Conservation (phyloP, 2,113 vertebrate genomes). For the Uropsilus gracilis region DNA sequence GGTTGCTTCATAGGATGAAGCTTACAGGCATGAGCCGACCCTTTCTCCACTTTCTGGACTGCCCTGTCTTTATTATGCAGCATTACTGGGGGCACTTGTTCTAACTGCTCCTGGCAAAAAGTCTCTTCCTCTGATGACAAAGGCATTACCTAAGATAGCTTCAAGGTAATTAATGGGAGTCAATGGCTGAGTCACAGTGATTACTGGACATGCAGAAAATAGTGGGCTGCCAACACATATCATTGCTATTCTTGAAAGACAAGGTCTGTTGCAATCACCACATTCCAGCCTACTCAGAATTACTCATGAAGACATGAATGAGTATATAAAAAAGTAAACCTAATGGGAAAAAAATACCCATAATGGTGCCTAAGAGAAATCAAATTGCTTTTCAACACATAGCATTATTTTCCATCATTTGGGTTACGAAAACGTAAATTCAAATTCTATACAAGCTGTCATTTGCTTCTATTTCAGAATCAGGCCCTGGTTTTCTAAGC, state of each 20-base stretch:
- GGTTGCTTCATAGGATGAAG: no score
- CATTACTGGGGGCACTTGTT: background rate
- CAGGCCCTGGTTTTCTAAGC: background rate
- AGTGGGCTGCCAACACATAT: background rate
- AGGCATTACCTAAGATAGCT: background rate
- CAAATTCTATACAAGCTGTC: background rate
- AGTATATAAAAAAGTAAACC: background rate
- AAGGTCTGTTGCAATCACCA: background rate
- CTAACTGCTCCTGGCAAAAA: background rate
- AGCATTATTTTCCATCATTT: background rate
- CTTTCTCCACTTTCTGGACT: background rate
- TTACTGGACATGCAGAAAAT: background rate
- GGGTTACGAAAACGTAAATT: background rate
- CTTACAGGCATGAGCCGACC: no score
- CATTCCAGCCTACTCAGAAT: background rate
- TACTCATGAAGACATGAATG: background rate
- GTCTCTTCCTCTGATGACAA: background rate
- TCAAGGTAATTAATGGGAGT: background rate
- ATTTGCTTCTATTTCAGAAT: conserved; percentile 2
- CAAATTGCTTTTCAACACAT: background rate
- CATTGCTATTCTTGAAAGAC: background rate
- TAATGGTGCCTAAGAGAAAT: background rate
- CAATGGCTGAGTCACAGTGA: background rate
- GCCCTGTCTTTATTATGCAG: background rate
- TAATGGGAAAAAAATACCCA: background rate